A percentile compares a stretch with the other conserved stretches of the same genome.
Conservation (phyloP, 2,113 vertebrate genomes). For the Ibidorhyncha struthersii region DNA sequence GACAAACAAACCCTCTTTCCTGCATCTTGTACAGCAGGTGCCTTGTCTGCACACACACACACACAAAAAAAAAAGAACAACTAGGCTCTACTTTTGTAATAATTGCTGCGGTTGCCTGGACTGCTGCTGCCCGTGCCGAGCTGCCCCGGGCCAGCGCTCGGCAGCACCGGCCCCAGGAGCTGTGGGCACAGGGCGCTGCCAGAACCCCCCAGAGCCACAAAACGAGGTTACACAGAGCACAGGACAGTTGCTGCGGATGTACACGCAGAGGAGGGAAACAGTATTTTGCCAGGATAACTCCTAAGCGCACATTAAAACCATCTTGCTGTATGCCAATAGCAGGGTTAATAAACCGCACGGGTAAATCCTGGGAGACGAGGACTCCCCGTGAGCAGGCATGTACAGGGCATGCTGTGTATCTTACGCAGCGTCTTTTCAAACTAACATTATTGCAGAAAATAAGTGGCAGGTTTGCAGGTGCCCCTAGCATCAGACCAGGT, state of each 20-base stretch:
- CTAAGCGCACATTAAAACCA: background rate
- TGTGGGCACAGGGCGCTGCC: background rate
- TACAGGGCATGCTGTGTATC: background rate
- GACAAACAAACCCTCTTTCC: background rate
- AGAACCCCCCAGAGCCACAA: background rate
- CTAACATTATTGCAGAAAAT: background rate
- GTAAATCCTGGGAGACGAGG: accelerated
- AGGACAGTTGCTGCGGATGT: background rate
- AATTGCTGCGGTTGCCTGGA: background rate
- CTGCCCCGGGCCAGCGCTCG: background rate
- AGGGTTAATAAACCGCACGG: background rate
- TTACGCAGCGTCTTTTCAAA: background rate
- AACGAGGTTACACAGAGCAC: background rate
- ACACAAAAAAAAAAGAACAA: background rate
- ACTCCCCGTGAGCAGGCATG: accelerated
- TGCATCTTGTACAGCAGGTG: accelerated
- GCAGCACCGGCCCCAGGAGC: background rate
- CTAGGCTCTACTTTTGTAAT: background rate
- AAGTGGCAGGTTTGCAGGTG: background rate
- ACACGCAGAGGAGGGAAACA: background rate
- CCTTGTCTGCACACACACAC: background rate
- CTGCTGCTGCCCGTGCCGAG: background rate
- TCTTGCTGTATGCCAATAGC: background rate
- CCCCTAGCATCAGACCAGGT: background rate
- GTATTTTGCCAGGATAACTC: background rate